Percentiles rank a stretch among this genome's conserved stretches.
Conservation (phyloP, 2,888 invertebrate genomes). For the Diarsia rubi region DNA sequence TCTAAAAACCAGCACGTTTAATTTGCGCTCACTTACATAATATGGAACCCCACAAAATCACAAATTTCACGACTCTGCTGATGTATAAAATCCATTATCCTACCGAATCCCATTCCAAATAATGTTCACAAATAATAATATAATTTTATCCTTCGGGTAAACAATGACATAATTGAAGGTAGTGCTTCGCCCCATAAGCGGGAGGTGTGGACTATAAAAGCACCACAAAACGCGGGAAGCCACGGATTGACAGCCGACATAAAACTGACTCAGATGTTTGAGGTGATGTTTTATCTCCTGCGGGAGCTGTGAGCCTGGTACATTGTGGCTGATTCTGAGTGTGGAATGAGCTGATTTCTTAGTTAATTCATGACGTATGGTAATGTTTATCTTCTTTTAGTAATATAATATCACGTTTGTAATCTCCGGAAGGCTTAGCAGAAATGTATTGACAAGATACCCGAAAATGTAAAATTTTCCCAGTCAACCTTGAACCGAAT, state of each 20-base stretch:
- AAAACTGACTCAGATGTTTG: slow-evolving; percentile 57
- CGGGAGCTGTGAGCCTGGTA: slow-evolving; percentile 47
- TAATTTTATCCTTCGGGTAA: slow-evolving; percentile 48
- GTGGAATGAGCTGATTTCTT: slow-evolving; percentile 5
- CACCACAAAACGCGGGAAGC: slow-evolving; percentile 43
- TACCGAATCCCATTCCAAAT: slow-evolving; percentile 2
- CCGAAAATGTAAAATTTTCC: no score
- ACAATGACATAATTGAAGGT: slow-evolving; percentile 66
- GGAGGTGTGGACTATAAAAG: slow-evolving; percentile 61
- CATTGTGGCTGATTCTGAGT: slow-evolving; percentile 37
- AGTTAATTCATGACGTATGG: background rate
- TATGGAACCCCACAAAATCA: background rate
- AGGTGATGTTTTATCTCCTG: slow-evolving; percentile 57
- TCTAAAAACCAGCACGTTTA: background rate
- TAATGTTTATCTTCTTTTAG: background rate
- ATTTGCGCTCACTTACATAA: background rate
- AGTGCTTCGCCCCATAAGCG: slow-evolving; percentile 62
- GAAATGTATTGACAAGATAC: no score
- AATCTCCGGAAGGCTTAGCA: no score
- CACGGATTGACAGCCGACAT: slow-evolving; percentile 63
- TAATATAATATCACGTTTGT: no score
- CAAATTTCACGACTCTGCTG: background rate
- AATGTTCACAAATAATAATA: slow-evolving; percentile 28
- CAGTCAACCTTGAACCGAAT: no score
- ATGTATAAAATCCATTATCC: background rate